A percentile compares a stretch with the other conserved stretches of the same genome.
phyloP scores from a whole-genome alignment of 2,113 vertebrate species.

The Corydoras maculifer region DNA sequence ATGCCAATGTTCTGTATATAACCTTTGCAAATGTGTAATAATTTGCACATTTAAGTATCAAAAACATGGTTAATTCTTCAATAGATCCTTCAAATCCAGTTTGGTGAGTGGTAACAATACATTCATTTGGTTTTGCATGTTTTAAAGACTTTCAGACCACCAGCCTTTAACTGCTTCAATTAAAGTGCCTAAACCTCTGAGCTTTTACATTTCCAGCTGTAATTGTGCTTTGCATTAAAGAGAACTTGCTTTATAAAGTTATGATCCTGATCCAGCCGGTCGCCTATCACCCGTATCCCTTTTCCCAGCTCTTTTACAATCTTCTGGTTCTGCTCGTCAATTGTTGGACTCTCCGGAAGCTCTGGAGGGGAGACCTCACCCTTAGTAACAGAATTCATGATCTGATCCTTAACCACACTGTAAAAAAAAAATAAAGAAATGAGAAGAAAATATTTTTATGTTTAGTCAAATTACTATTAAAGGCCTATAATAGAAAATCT shows the following conservation, averaged over 20 bases:
- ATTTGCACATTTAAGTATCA: background rate
- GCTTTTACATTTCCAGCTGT: too few species aligned
- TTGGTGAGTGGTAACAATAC: too few species aligned
- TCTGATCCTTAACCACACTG: conserved; percentile 37
- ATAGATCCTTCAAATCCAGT: background rate
- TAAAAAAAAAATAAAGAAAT: conserved; percentile 19
- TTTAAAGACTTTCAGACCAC: too few species aligned
- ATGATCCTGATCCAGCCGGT: conserved; percentile 27
- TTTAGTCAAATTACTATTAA: background rate
- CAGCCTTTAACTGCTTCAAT: too few species aligned
- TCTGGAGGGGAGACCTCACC: background rate
- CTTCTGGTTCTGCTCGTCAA: conserved; percentile 15
- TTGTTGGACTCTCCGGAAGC: conserved; percentile 11
- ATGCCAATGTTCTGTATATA: background rate
- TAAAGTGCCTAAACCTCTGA: too few species aligned
- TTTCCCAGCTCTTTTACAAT: conserved; percentile 26
- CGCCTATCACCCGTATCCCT: conserved; percentile 30
- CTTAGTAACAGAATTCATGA: background rate
- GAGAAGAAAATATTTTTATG: background rate
- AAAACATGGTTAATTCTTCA: background rate
- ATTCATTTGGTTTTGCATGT: too few species aligned
- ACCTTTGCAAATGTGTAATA: background rate
- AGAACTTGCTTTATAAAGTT: conserved; percentile 32
- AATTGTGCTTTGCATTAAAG: background rate
- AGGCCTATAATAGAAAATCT: background rate